Base-by-base conservation (phyloP, 2,113 vertebrate species). In the Gila orcuttii region DNA sequence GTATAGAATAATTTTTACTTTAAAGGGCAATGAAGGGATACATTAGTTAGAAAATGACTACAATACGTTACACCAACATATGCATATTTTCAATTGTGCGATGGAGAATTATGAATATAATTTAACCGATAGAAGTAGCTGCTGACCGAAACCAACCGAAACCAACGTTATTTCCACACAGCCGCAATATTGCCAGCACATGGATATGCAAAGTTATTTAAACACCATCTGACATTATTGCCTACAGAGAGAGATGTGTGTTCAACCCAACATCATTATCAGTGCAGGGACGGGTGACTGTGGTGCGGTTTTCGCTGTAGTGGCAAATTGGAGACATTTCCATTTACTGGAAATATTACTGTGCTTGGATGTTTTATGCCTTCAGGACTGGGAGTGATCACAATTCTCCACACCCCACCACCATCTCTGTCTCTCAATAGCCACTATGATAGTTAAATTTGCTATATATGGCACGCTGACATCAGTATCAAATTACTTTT, bases 241-340 rank as follows among this genome's bases (percentile, higher is more conserved):
- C 62, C 86, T 90, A 86, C 86, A 88, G 85, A 90, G 85, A 91
- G 86, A 90, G 83, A 19, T 23, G 91, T 75, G 78, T 89, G 73
- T 74, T 83, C 23, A 75, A 15, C 71, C 57, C 59, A 39, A 57
- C 86, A 90, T 75, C 89, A 89, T 90, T 89, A 88, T 86, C 69
- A 88, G 66, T 68, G 73, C 17, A 86, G 45, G 83, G 88, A 87
- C 87, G 82, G 83, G 62, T 82, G 89, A 90, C 85, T 87, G 81
- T 77, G 85, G 52, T 85, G 89, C 88, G 90, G 91, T 78, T 91
- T 92, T 90, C 84, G 90, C 87, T 86, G 91, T 92, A 91, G 87
- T 91, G 90, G 91, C 89, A 94, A 89, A 93, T 90, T 83, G 90
- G 88, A 91, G 88, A 89, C 89, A 91, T 93, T 91, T 91, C 86